Evolutionary conservation across 30 jellyfish, hydroid and myxozoan genomes (phyloP), one percentile per base, ranked within the genome.

Genomic region (Mastigias papua): DNA sequence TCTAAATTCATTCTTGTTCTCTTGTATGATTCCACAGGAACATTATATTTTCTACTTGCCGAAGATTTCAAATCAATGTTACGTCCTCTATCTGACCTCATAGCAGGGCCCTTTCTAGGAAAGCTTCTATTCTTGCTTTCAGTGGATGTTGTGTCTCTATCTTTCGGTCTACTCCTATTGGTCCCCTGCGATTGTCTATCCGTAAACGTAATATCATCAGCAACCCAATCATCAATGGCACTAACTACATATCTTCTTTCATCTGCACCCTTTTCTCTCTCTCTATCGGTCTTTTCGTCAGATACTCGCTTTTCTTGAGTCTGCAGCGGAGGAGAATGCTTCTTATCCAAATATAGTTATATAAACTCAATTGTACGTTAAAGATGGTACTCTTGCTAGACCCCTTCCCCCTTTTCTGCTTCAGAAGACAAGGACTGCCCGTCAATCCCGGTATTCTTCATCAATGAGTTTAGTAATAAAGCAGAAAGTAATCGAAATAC

Each of bases 41-140:
- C 2, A 54, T 54, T 0, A 54, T 54, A 54, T 54, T 19, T 54
- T 54, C 25, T 10, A 19, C 67, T 54, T 54, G 9, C 67, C 27
- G 67, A 11, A 11, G 67, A 19, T 19, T 54, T 54, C 67, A 19
- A 10, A 21, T 54, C 17, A 54, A 0, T 3, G 9, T 19, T 54
- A 11, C 67, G 23, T 6, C 67, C 67, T 54, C 17, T 16, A 54
- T 17, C 42, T 71, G 67, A 26, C 17, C 21, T 77, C 77, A 64
- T 35, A 26, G 71, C 16, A 58, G 80, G 71, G 51, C n/a, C 89
- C 9, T 25, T 79, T 34, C 80, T 65, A 9, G 89, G 66, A 17
- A 58, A 67, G 60, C 22, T 62, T 63, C 69, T 79, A 51, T 21
- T 63, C 35, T 15, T 58, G 33, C 27, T 37, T n/a, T 27, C 64